Evolutionary conservation across 1,140 invertebrate genomes (phyloP).

Genomic region (Maconellicoccus hirsutus): DNA sequence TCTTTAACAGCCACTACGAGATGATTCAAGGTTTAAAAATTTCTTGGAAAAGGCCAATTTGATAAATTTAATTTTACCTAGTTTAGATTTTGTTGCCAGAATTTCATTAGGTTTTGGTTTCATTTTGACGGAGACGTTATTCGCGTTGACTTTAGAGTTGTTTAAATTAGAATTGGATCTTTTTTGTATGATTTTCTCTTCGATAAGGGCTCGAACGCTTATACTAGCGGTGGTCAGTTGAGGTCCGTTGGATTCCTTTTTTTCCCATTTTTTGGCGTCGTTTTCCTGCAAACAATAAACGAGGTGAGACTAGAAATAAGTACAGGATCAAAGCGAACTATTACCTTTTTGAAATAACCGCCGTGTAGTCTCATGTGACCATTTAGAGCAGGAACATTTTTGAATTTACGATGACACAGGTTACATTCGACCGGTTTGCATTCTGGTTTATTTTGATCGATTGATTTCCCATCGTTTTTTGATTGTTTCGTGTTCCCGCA

Average conservation of each 20-base stretch:
- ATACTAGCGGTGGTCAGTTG: constrained; percentile 77
- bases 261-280: constrained; percentile 72
- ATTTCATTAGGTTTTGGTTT: not conserved
- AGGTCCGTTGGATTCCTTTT: constrained; percentile 64
- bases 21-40: too few species aligned
- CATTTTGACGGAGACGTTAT: not conserved
- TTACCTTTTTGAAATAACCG: constrained; percentile 88
- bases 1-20: not conserved
- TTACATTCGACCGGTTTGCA: constrained; percentile 81
- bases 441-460: constrained; percentile 38
- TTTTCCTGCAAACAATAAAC: constrained; percentile 47
- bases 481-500: constrained; percentile 36
- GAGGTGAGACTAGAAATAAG: too few species aligned
- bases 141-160: not conserved
- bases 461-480: constrained; percentile 84
- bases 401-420: constrained; percentile 86
- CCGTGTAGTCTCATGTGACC: constrained; percentile 94
- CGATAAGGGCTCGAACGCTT: constrained; percentile 73
- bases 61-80: too few species aligned
- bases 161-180: constrained; percentile 36
- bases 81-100: too few species aligned
- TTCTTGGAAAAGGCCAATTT: too few species aligned
- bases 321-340: too few species aligned
- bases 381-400: constrained; percentile 92
- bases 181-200: constrained; percentile 84